Evolutionary conservation across 2,797 vertebrate genomes (phyloP), one percentile per base, ranked within the genome.

Genomic region (Phataginus tetradactyla): DNA sequence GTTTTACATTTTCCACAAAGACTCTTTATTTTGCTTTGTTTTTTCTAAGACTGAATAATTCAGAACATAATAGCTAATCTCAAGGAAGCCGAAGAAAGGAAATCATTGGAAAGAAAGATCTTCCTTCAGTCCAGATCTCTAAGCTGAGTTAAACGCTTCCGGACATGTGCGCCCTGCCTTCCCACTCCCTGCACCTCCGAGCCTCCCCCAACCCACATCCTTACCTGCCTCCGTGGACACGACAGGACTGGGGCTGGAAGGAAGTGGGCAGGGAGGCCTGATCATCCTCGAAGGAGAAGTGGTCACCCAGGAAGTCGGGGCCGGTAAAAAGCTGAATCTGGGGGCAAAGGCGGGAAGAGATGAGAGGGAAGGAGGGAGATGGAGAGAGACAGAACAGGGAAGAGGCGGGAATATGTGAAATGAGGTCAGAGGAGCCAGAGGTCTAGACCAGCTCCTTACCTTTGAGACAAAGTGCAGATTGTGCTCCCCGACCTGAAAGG

Each of bases 281-380:
- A 96, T 99, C 99, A 63, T 97, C 87, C 94, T 98, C 97, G 1
- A 99, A 98, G 57, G 98, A 37, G 4, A 98, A 7, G 2, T 99
- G 98, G 8, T 98, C 97, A 0, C 99, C 99, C 94, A 98, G 96
- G 98, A 99, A 99, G 81, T 99, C 98, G 0, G 99, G 98, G 64
- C 99, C 99, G 0, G 99, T 98, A 98, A 99, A 99, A 6, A 99
- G 97, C 85, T 99, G 98, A 32, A 99, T 98, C 99, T 99, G 98
- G 61, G 79, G 18, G 68, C 21, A 90, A 39, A 71, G 21, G 83
- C 5, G 3, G 17, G 15, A 77, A 57, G 21, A 66, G 78, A 23
- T 29, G 18, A 69, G 42, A 39, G 49, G 9, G 69, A 45, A 83
- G 71, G 42, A 32, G 39, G 5, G 42, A 6, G 14, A 34, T 8